These are phyloP conservation scores for Scaptomyza cyrtandrae DNA, from an alignment of 2,888 invertebrate species.

Conservation along the genomic window DNA sequence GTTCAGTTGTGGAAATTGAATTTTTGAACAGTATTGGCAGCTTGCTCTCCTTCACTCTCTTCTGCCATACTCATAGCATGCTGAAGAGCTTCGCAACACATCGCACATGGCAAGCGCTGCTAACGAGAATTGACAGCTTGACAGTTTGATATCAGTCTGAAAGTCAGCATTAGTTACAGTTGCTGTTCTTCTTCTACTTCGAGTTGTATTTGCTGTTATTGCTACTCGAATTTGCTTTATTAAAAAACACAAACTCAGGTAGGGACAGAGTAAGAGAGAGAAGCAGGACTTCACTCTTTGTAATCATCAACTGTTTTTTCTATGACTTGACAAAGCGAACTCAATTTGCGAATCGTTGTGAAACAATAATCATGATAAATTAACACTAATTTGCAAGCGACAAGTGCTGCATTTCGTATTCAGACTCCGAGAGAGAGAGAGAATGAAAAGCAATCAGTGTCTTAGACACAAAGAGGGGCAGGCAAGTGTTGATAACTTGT, in stretches of 20 bases:
- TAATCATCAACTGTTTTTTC: constrained; percentile 13
- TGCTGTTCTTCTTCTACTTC: constrained; percentile 10
- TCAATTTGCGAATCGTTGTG: constrained; percentile 67
- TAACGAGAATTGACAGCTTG: constrained; percentile 78
- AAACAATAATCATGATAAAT: constrained; percentile 78
- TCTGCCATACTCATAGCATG: neutral
- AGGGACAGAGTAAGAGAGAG: neutral
- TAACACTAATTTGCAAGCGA: constrained; percentile 71
- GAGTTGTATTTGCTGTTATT: constrained; percentile 18
- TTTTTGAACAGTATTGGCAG: constrained; percentile 72
- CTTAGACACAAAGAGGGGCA: constrained; percentile 14
- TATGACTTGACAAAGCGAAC: constrained; percentile 51
- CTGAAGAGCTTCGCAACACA: constrained; percentile 11
- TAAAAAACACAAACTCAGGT: constrained; percentile 56
- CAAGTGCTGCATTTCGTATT: constrained; percentile 51
- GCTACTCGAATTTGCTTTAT: constrained; percentile 57
- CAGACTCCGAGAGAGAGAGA: constrained; percentile 9
- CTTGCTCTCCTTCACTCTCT: neutral
- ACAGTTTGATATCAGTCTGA: constrained; percentile 76
- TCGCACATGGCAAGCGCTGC: constrained; percentile 50
- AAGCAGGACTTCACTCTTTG: neutral
- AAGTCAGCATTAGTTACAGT: constrained; percentile 77
- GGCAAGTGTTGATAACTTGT: neutral
- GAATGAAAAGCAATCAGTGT: constrained; percentile 25
- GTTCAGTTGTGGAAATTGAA: constrained; percentile 77